Base-by-base conservation (phyloP, 2,888 invertebrate species). In the Tetragonula carbonaria region DNA sequence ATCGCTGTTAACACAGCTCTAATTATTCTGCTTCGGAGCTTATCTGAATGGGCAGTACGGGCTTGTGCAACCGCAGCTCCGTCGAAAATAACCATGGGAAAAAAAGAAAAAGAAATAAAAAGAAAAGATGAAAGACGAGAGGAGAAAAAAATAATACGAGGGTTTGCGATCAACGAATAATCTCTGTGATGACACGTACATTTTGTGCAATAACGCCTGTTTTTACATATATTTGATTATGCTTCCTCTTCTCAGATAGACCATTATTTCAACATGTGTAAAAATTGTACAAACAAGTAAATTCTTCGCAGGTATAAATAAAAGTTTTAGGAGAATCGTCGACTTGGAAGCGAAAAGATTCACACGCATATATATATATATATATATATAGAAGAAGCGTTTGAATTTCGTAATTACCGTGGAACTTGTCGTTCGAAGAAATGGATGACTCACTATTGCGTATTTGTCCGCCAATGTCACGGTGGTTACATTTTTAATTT, bases 191-290 rank as follows among this genome's bases (percentile, higher is more conserved):
- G 28, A 73, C 2, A 23, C 11, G 45, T 59, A 21, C 14, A 50
- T 50, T 81, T 11, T 78, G 75, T 38, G 73, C 33, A 77, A 80
- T 51, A 23, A n/a, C 45, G n/a, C 11, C 55, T 16, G n/a, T 16
- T 33, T 33, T 23, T 38, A 57, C 16, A 59, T 59, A 62, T 18
- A 8, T 73, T 65, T 74, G 0, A 78, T 75, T 33, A 51, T 45
- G n/a, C 21, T 67, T 59, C 23, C 14, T 16, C 38, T 57, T 38
- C 38, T 16, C 23, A 14, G 21, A 6, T 45, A 45, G 2, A 45
- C 16, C 18, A 16, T 51, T 33, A 21, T 28, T 63, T 73, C 4
- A 28, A 57, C 62, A 65, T 18, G n/a, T 57, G 23, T 38, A 57
- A 55, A 65, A 45, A 45, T 45, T 13, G 45, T 70, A 70, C 8